Percentiles rank a stretch among this genome's conserved stretches.
Evolutionary conservation across 1,140 invertebrate species (phyloP).

Genomic region (Platorchestia sp.): DNA sequence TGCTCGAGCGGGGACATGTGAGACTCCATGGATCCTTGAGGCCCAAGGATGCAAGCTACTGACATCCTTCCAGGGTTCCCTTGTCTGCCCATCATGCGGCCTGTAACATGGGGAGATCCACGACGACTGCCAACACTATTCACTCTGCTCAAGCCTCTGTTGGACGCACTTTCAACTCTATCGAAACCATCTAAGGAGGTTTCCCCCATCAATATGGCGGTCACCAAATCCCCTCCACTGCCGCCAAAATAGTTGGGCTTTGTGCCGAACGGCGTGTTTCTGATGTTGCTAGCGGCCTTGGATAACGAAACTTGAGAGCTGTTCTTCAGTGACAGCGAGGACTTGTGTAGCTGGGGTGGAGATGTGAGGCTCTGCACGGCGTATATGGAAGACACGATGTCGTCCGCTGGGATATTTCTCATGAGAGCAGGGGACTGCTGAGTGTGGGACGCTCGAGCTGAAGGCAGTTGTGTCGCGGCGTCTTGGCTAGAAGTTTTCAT

Average conservation of each 20-base stretch:
- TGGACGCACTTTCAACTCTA: not conserved
- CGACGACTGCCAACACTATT: constrained; percentile 23
- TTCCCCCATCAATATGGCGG: constrained; percentile 26
- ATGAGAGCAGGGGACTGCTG: not conserved
- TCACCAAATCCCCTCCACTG: constrained; percentile 37
- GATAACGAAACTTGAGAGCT: not conserved
- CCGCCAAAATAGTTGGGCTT: constrained; percentile 3
- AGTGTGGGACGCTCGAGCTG: not conserved
- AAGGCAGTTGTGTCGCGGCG: not conserved
- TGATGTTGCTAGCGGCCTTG: not conserved
- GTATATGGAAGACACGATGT: not conserved
- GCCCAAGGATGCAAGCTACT: not conserved
- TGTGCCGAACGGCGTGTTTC: not conserved
- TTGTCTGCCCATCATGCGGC: constrained; percentile 6
- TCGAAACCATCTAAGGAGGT: not conserved
- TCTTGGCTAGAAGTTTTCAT: not conserved
- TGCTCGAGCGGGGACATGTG: constrained; percentile 16
- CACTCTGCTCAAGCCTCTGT: constrained; percentile 23
- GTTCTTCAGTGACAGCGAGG: not conserved
- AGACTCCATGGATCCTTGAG: not conserved
- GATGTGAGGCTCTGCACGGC: not conserved
- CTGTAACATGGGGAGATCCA: not conserved
- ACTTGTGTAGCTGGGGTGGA: not conserved
- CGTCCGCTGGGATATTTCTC: not conserved
- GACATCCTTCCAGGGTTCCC: not conserved